Evolutionary conservation across 2,797 vertebrate genomes (phyloP).

Genomic region (Ptychobarbus kaznakovi): DNA sequence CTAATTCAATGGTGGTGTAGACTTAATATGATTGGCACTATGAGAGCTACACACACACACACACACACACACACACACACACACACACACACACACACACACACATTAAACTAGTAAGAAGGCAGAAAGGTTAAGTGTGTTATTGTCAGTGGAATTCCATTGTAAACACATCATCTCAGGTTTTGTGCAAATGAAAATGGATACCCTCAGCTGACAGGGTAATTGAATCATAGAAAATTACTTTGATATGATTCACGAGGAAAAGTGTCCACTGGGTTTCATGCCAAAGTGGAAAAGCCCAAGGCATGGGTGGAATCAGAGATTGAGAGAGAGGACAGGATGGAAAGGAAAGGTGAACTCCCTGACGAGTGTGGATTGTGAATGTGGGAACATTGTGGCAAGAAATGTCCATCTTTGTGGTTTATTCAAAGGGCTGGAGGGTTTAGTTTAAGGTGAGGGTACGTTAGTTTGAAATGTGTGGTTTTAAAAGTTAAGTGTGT

Average conservation of each 20-base stretch:
- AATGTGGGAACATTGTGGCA: conserved; percentile 28
- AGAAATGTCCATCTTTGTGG: conserved; percentile 18
- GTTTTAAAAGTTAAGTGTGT: background rate
- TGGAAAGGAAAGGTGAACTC: conserved; percentile 53
- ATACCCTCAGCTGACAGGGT: conserved; percentile 32
- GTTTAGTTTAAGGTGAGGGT: conserved; percentile 23
- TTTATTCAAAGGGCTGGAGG: conserved; percentile 33
- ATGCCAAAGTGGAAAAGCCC: conserved; percentile 51
- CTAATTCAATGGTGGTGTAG: conserved; percentile 24
- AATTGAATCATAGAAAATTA: conserved; percentile 41
- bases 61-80: background rate
- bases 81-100: background rate
- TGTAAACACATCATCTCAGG: background rate
- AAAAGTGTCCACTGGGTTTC: conserved; percentile 6
- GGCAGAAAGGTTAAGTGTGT: background rate
- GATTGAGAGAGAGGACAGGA: conserved; percentile 45
- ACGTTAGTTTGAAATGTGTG: background rate
- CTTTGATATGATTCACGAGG: conserved; percentile 32
- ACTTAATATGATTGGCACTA: conserved; percentile 8
- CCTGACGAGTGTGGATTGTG: conserved; percentile 1
- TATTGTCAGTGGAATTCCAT: conserved; percentile 25
- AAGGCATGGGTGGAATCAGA: conserved; percentile 27
- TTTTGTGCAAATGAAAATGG: conserved; percentile 22
- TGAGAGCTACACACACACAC: background rate
- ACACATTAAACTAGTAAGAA: background rate